Percentiles rank a stretch among this genome's conserved stretches.
Conservation (phyloP, 2,888 invertebrate genomes). For the Geophilus truncorum region DNA sequence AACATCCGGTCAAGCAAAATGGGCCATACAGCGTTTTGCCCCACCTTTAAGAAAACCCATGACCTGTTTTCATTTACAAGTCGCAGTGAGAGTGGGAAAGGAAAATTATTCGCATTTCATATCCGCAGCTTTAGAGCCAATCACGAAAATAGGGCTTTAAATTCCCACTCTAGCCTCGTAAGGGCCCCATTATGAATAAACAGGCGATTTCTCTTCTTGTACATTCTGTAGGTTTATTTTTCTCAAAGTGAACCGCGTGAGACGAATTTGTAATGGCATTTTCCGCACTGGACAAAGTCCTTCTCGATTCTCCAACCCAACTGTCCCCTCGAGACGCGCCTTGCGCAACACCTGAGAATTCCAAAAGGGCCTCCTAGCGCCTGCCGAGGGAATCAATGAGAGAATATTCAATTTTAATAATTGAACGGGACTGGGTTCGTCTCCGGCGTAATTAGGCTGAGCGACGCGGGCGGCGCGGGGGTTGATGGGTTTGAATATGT, state of each 20-base stretch:
- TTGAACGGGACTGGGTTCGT: neutral
- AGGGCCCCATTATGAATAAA: neutral
- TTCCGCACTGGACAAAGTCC: neutral
- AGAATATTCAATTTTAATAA: neutral
- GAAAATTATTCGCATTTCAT: too few species aligned
- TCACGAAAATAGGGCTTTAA: neutral
- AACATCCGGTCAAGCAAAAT: too few species aligned
- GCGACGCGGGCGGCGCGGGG: neutral
- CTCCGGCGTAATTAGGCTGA: neutral
- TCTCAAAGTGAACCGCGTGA: constrained; percentile 1
- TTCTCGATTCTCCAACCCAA: neutral
- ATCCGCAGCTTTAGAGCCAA: too few species aligned
- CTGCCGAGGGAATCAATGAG: neutral
- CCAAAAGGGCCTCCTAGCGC: too few species aligned
- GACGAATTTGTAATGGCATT: neutral
- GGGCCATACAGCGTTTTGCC: too few species aligned
- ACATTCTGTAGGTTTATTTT: neutral
- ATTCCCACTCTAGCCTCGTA: neutral
- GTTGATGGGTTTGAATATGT: neutral
- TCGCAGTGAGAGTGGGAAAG: too few species aligned
- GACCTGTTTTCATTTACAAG: too few species aligned
- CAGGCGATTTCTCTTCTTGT: neutral
- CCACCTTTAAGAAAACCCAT: too few species aligned
- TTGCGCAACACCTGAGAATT: constrained; percentile 4
- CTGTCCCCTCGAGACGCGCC: neutral